These are phyloP conservation scores for Rhopilema esculentum DNA, from an alignment of 30 jellyfish, hydroid and myxozoan genomes.

Conservation along the genomic window DNA sequence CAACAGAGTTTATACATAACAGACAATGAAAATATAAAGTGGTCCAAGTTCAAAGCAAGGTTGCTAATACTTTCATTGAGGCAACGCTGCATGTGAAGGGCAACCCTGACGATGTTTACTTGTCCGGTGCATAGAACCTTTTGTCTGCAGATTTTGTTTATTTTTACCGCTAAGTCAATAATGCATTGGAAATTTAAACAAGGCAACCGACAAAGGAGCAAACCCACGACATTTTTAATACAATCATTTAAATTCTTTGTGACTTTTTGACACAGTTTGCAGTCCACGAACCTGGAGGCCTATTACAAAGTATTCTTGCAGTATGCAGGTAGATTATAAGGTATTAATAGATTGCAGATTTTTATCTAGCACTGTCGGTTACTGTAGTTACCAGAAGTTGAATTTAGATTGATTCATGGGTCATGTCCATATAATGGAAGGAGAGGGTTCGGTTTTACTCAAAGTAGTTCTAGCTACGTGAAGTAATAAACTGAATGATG, in stretches of 20 bases:
- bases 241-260: background rate
- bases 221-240: background rate
- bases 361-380: background rate
- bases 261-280: conserved; percentile 20
- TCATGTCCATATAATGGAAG: too few relatives aligned
- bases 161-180: conserved; percentile 33
- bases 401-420: background rate
- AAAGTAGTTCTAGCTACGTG: too few relatives aligned
- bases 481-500: too few relatives aligned
- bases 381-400: background rate
- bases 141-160: conserved; percentile 22
- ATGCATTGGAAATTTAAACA: background rate
- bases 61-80: background rate
- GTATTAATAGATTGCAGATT: too few relatives aligned
- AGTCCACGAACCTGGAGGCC: too few relatives aligned
- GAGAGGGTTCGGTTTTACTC: too few relatives aligned
- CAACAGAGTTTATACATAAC: background rate
- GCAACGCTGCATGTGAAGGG: conserved; percentile 3
- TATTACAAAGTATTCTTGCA: too few relatives aligned
- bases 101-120: conserved; percentile 18
- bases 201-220: conserved; percentile 18
- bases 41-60: background rate
- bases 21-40: background rate
- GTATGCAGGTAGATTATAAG: too few relatives aligned
- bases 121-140: background rate